Evolutionary conservation across 2,888 invertebrate genomes (phyloP).

Genomic region (Orthonychiurus folsomi): DNA sequence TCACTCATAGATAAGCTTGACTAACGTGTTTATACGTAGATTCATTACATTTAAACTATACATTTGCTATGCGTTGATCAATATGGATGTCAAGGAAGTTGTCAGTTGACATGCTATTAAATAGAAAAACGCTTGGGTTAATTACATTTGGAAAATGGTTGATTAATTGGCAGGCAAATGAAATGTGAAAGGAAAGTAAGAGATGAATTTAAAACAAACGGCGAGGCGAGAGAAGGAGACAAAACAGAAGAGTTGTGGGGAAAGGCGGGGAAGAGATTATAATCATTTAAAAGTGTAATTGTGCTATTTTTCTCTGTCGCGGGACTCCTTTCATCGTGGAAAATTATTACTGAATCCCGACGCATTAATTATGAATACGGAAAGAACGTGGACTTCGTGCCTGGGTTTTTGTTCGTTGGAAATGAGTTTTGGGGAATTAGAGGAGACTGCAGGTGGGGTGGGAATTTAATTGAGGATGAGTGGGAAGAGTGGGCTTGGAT

Average conservation of each 20-base stretch:
- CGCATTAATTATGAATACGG: conserved; percentile 21
- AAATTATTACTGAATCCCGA: conserved; percentile 17
- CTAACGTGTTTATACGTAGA: too few species aligned
- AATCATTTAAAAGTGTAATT: conserved; percentile 22
- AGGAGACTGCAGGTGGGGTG: conserved; percentile 1
- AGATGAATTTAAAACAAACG: neutral
- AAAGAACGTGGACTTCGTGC: conserved; percentile 1
- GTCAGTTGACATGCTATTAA: neutral
- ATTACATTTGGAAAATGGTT: neutral
- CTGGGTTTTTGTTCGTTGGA: conserved; percentile 3
- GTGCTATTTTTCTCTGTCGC: conserved; percentile 20
- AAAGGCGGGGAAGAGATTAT: conserved; percentile 1
- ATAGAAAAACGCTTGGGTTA: neutral
- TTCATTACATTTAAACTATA: too few species aligned
- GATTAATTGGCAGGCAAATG: neutral
- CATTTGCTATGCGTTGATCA: too few species aligned
- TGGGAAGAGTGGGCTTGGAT: neutral
- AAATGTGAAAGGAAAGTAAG: too few species aligned
- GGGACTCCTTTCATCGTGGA: conserved; percentile 10
- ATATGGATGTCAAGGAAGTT: too few species aligned
- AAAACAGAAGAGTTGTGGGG: neutral
- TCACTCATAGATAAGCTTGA: too few species aligned
- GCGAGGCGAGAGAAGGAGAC: neutral
- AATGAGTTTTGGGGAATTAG: too few species aligned
- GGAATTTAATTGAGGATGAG: neutral